phyloP scores from a whole-genome alignment of 2,113 vertebrate species.

The Clupea harengus region DNA sequence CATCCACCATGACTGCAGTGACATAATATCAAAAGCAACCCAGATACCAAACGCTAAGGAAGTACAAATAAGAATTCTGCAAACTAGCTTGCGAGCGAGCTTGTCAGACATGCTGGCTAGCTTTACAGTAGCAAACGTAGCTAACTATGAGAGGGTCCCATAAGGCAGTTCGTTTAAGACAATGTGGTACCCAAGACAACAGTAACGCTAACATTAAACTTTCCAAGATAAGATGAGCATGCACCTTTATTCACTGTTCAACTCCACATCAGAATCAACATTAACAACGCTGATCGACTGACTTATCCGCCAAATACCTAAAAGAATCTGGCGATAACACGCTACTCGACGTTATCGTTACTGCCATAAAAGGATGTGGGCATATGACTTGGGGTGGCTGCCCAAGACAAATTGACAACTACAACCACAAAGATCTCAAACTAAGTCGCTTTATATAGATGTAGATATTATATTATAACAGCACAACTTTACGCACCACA shows the following conservation, averaged over 20 bases:
- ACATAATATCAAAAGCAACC: background rate
- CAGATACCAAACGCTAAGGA: background rate
- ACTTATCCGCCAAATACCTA: background rate
- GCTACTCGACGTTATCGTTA: background rate
- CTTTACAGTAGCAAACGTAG: background rate
- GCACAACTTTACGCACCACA: constrained; percentile 75
- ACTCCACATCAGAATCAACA: background rate
- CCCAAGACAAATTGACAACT: background rate
- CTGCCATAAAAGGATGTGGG: constrained; percentile 49
- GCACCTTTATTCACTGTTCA: background rate
- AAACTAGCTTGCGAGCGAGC: background rate
- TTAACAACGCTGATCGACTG: background rate
- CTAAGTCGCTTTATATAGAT: background rate
- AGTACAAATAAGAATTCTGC: background rate
- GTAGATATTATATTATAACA: background rate
- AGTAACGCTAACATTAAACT: background rate
- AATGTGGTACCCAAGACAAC: constrained; percentile 15
- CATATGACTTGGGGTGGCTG: fast-evolving
- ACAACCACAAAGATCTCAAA: background rate
- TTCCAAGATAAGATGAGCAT: background rate
- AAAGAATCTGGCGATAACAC: background rate
- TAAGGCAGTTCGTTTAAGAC: background rate
- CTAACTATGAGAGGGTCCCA: background rate
- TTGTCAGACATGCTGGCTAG: background rate
- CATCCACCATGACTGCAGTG: background rate